Evolutionary conservation across 2,888 invertebrate species (phyloP), one percentile per base, ranked within the genome.

Genomic region (Pyrgus malvae): DNA sequence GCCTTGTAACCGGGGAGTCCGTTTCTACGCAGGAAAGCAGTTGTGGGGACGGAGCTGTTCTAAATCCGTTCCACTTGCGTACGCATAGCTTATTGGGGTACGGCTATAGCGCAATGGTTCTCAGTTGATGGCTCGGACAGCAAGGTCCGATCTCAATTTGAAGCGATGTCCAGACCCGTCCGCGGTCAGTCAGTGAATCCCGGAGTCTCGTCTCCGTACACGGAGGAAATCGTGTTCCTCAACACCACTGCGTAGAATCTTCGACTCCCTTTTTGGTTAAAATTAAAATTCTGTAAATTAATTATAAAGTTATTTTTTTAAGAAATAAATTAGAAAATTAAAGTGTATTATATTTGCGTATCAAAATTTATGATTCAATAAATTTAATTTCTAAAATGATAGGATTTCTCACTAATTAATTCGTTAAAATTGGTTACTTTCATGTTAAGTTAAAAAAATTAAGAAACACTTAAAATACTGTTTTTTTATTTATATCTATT

Each of bases 21-120:
- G 72, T 75, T 71, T 76, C 76, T 78, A 74, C 74, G 68, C 73
- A 74, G 76, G 59, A 33, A 58, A 27, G 40, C 65, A 71, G 76
- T 72, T 53, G 57, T 57, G 42, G 60, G 58, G 65, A 67, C 64
- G 58, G 57, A 58, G 70, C 75, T 72, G 67, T 61, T 27, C 66
- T 65, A 70, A 70, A 27, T 66, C 70, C 65, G 60, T 60, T 62
- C 57, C 55, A 48, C 46, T 31, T 29, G 42, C 14, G 0, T 42
- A 55, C 50, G 61, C 61, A 58, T 38, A 23, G 53, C 60, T 59
- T 48, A 44, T 35, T 25, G 41, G 56, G 21, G 41, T 48, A 54
- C 48, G 46, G 46, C 54, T 51, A 51, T 42, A 6, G 44, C 44
- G 42, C 49, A 33, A 1, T 12, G 31, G 41, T 31, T 41, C 17